Conservation (phyloP, 2,888 invertebrate genomes). For the Caenorhabditis panamensis region DNA sequence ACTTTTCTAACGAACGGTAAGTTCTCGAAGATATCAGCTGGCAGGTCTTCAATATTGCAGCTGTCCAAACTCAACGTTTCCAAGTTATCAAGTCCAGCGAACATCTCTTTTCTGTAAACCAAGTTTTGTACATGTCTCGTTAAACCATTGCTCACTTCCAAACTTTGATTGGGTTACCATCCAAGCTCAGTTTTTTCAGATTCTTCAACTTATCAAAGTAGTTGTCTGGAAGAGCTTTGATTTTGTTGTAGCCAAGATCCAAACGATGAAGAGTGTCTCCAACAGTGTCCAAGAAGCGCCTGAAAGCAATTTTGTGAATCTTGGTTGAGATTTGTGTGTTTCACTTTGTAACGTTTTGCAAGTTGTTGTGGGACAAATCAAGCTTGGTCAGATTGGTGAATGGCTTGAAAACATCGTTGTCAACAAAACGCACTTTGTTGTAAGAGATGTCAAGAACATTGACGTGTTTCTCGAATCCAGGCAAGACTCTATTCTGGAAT, state of each 20-base stretch:
- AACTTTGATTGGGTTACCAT: conserved; percentile 62
- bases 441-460: conserved; percentile 41
- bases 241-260: conserved; percentile 58
- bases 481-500: conserved; percentile 60
- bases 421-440: conserved; percentile 61
- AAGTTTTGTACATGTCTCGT: neutral
- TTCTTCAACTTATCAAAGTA: conserved; percentile 49
- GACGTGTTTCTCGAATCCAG: conserved; percentile 53
- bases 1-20: conserved; percentile 65
- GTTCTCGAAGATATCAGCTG: conserved; percentile 70
- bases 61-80: conserved; percentile 72
- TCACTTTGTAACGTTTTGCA: conserved; percentile 60
- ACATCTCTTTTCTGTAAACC: conserved; percentile 58
- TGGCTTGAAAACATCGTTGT: conserved; percentile 49
- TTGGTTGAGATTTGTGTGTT: neutral
- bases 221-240: conserved; percentile 34
- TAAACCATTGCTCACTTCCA: conserved; percentile 23
- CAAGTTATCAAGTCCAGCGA: conserved; percentile 70
- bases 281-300: conserved; percentile 42
- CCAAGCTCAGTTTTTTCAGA: conserved; percentile 68
- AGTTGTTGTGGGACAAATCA: conserved; percentile 53
- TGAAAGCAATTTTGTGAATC: conserved; percentile 12
- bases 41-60: conserved; percentile 64
- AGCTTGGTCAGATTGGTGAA: conserved; percentile 59
- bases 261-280: conserved; percentile 57